These are phyloP conservation scores for Megaceryle alcyon DNA, from an alignment of 2,797 vertebrate genomes.

Conservation along the genomic window DNA sequence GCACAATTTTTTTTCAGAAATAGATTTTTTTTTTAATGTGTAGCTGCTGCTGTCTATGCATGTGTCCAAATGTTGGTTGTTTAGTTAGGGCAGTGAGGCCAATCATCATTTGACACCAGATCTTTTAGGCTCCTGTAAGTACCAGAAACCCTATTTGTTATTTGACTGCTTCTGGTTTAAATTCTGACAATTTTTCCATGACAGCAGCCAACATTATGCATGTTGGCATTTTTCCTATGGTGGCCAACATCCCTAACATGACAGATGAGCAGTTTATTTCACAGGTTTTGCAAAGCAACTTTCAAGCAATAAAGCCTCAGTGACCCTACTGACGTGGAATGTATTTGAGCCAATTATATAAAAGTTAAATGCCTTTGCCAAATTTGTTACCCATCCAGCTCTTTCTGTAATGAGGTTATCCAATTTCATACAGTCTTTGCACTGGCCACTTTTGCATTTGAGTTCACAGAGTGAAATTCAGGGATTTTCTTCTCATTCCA, in stretches of 20 bases:
- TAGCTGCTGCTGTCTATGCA: neutral
- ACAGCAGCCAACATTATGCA: neutral
- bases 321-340: slow-evolving; percentile 20
- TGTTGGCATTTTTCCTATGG: neutral
- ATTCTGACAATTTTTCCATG: neutral
- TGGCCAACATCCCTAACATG: neutral
- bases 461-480: slow-evolving; percentile 7
- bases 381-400: neutral
- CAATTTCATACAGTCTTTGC: slow-evolving; percentile 53
- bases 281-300: slow-evolving; percentile 3
- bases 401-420: slow-evolving; percentile 61
- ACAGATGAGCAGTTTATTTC: slow-evolving; percentile 28
- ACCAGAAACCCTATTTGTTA: neutral
- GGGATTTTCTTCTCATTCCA: neutral
- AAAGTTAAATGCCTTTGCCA: slow-evolving; percentile 47
- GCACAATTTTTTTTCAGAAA: neutral
- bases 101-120: neutral
- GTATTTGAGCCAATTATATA: slow-evolving; percentile 43
- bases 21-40: neutral
- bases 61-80: neutral
- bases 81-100: neutral
- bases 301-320: neutral
- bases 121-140: neutral
- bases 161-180: neutral
- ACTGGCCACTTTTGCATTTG: slow-evolving; percentile 12